Conservation (phyloP, 2,888 invertebrate species). For the Athalia cordata region DNA sequence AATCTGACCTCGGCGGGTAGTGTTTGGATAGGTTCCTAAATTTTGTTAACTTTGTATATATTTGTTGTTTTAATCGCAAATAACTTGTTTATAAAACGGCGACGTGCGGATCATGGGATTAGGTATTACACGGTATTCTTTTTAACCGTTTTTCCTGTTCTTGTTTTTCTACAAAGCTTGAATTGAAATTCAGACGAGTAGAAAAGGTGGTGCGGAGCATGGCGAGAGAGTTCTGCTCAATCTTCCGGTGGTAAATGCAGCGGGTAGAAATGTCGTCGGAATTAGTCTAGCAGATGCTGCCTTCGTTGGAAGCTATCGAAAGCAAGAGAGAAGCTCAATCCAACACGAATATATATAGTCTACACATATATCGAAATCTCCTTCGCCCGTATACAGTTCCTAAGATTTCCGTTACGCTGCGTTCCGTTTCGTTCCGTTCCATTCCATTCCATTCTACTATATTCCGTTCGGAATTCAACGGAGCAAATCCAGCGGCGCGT, state of each 20-base stretch:
- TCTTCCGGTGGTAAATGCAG: conserved; percentile 29
- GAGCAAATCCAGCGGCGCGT: neutral
- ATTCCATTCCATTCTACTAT: neutral
- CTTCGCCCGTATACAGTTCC: too few species aligned
- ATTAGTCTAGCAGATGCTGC: conserved; percentile 42
- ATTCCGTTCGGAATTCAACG: conserved; percentile 6
- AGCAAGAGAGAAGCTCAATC: neutral
- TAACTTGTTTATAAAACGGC: too few species aligned
- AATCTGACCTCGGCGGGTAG: too few species aligned
- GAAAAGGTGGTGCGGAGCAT: too few species aligned
- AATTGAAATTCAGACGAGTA: too few species aligned
- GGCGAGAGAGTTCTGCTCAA: conserved; percentile 20
- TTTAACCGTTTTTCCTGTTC: too few species aligned
- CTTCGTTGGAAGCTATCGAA: conserved; percentile 41
- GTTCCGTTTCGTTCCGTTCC: neutral
- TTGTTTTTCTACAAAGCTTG: too few species aligned
- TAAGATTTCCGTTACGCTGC: neutral
- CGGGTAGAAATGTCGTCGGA: conserved; percentile 11
- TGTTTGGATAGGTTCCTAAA: too few species aligned
- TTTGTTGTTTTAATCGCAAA: too few species aligned
- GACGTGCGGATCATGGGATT: too few species aligned
- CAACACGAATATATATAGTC: neutral
- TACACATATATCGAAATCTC: conserved; percentile 7
- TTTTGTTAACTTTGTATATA: too few species aligned
- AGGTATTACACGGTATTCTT: too few species aligned